Conservation (phyloP, 1,140 invertebrate genomes). For the Plectrocnemia conspersa region DNA sequence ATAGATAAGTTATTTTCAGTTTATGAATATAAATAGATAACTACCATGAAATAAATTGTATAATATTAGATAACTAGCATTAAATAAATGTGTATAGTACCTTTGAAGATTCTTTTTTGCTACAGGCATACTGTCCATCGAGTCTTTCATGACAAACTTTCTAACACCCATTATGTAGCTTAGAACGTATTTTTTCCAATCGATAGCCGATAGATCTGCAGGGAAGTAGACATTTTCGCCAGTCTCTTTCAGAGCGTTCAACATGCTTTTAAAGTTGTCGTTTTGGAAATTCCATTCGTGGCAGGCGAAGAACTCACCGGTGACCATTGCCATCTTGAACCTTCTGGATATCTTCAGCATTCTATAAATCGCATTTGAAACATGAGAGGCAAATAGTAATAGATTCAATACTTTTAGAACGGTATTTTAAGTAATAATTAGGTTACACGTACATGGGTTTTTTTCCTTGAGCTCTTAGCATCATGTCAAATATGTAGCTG, state of each 20-base stretch:
- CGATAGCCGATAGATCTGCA: slow-evolving; percentile 55
- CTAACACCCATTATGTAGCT: slow-evolving; percentile 75
- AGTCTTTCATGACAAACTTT: slow-evolving; percentile 74
- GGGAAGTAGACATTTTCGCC: slow-evolving; percentile 58
- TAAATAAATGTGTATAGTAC: slow-evolving; percentile 40
- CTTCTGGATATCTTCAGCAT: slow-evolving; percentile 80
- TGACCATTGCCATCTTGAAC: slow-evolving; percentile 70
- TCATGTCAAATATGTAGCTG: slow-evolving; percentile 70
- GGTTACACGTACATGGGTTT: slow-evolving; percentile 83
- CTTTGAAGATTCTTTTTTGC: slow-evolving; percentile 64
- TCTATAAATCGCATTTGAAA: slow-evolving; percentile 47
- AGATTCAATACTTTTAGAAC: not conserved
- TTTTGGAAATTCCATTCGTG: slow-evolving; percentile 82
- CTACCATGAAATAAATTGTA: not conserved
- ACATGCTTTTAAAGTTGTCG: slow-evolving; percentile 66
- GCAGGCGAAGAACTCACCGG: slow-evolving; percentile 81
- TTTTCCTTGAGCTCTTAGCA: slow-evolving; percentile 63
- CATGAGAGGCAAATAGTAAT: not conserved
- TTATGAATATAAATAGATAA: not conserved
- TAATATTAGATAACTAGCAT: slow-evolving; percentile 11
- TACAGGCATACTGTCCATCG: slow-evolving; percentile 56
- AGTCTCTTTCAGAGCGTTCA: slow-evolving; percentile 52
- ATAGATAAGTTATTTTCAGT: slow-evolving; percentile 1
- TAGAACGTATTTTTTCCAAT: slow-evolving; percentile 66
- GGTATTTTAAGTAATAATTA: no score